Conservation (phyloP, 2,888 invertebrate genomes). For the Callyntrura guangdongensis region DNA sequence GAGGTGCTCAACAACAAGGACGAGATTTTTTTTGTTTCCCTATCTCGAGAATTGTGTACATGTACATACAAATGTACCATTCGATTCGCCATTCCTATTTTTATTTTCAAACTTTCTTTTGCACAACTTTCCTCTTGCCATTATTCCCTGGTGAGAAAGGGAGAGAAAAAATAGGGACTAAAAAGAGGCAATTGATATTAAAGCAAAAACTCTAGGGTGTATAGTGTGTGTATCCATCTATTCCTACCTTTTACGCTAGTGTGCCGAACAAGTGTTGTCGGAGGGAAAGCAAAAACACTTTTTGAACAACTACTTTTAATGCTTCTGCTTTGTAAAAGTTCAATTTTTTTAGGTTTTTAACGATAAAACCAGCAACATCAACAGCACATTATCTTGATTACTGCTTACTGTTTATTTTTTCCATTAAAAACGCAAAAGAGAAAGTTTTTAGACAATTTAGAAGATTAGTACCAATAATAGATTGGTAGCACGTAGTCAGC, state of each 20-base stretch:
- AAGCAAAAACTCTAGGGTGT: too few species aligned
- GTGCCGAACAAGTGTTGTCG: neutral
- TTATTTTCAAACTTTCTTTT: conserved; percentile 45
- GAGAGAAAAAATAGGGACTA: conserved; percentile 1
- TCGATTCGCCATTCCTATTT: conserved; percentile 48
- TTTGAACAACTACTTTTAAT: too few species aligned
- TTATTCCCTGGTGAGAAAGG: conserved; percentile 48
- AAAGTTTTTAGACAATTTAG: conserved; percentile 14
- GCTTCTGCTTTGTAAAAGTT: conserved; percentile 6
- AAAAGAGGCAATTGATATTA: neutral
- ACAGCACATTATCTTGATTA: neutral
- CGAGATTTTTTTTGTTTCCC: conserved; percentile 45
- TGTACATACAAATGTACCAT: conserved; percentile 29
- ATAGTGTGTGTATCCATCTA: conserved; percentile 1
- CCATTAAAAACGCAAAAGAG: neutral
- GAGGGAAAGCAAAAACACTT: too few species aligned
- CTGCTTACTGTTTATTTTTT: neutral
- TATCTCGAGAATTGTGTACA: conserved; percentile 42
- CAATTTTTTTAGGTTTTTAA: conserved; percentile 44
- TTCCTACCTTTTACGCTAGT: neutral
- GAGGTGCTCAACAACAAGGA: conserved; percentile 52
- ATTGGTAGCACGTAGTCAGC: neutral
- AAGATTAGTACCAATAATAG: neutral
- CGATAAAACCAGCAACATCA: neutral
- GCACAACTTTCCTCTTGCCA: conserved; percentile 51